phyloP scores from a whole-genome alignment of 2,113 vertebrate species.

The Hippotragus niger region DNA sequence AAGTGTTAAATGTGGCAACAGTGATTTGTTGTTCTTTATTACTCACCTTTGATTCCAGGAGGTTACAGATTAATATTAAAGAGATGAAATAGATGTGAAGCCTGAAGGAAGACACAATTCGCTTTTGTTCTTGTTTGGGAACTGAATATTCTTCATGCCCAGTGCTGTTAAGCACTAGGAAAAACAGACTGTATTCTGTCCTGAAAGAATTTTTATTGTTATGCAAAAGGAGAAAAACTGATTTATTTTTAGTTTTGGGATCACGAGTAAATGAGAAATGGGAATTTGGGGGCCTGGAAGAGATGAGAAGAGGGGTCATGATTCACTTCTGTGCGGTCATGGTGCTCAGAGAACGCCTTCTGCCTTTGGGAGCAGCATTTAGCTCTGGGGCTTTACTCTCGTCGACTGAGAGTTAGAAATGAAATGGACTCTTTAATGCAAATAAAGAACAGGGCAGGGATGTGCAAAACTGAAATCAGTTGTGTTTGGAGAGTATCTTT shows the following conservation, averaged over 20 bases:
- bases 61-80: not conserved
- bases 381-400: not conserved
- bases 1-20: constrained; percentile 87
- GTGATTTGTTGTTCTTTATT: constrained; percentile 72
- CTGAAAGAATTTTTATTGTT: not conserved
- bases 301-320: not conserved
- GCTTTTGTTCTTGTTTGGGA: not conserved
- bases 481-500: not conserved
- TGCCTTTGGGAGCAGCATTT: not conserved
- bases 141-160: not conserved
- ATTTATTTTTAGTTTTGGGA: not conserved
- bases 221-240: not conserved
- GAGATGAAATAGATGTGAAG: not conserved
- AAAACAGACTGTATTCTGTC: not conserved
- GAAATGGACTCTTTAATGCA: not conserved
- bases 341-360: accelerated
- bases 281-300: not conserved
- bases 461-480: not conserved
- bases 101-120: not conserved
- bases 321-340: accelerated
- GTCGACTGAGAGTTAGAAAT: not conserved
- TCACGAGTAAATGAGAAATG: not conserved
- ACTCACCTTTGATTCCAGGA: not conserved
- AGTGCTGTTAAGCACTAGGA: not conserved
- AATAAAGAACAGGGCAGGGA: not conserved